phyloP scores from a whole-genome alignment of 2,113 vertebrate genomes.

The Corapipo altera region DNA sequence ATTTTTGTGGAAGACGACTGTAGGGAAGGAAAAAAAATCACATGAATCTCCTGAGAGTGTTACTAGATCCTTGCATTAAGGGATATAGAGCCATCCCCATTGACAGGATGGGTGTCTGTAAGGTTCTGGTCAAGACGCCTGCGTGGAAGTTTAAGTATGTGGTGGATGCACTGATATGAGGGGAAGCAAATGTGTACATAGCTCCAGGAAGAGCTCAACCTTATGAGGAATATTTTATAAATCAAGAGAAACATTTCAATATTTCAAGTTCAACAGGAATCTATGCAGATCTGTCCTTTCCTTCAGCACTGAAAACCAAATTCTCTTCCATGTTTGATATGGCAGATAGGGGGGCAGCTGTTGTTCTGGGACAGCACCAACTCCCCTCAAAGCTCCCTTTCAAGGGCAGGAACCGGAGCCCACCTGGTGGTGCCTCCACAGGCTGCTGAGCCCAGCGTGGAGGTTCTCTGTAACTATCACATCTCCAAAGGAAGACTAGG shows the following conservation, averaged over 20 bases:
- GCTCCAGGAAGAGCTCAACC: not conserved
- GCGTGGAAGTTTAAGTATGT: not conserved
- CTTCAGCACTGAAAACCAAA: not conserved
- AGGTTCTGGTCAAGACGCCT: not conserved
- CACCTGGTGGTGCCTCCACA: not conserved
- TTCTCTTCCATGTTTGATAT: not conserved
- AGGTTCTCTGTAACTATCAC: accelerated
- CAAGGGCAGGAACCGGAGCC: not conserved
- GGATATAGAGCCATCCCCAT: not conserved
- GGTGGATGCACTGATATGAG: not conserved
- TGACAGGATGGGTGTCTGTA: not conserved
- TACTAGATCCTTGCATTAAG: not conserved
- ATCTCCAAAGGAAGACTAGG: not conserved
- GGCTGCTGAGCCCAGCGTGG: not conserved
- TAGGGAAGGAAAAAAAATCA: not conserved
- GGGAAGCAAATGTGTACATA: not conserved
- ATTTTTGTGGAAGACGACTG: not conserved
- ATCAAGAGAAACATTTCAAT: not conserved
- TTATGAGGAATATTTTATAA: not conserved
- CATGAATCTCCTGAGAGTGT: not conserved
- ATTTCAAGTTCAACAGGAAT: accelerated
- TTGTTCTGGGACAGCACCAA: not conserved
- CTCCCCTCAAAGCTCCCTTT: not conserved
- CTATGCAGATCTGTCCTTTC: not conserved
- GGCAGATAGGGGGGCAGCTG: not conserved